phyloP scores from a whole-genome alignment of 2,797 vertebrate genomes.

The Acanthurus tractus region DNA sequence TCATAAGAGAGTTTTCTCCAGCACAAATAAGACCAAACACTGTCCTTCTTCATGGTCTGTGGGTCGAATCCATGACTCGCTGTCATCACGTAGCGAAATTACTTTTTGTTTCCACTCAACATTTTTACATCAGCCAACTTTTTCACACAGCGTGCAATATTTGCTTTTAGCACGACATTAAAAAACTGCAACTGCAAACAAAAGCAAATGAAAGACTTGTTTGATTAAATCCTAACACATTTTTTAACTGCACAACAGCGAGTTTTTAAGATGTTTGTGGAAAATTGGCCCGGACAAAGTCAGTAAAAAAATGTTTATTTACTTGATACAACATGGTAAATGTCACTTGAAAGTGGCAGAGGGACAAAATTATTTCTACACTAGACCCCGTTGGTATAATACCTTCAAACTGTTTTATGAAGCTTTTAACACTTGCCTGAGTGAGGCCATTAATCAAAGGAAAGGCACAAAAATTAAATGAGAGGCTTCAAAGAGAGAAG shows the following conservation, averaged over 20 bases:
- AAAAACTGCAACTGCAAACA: constrained; percentile 36
- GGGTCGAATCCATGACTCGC: constrained; percentile 3
- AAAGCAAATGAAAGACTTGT: constrained; percentile 15
- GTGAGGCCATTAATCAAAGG: constrained; percentile 52
- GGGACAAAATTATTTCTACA: constrained; percentile 45
- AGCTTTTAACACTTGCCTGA: constrained; percentile 54
- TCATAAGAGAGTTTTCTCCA: constrained; percentile 17
- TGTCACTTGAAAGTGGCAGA: constrained; percentile 33
- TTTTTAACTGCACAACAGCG: background rate
- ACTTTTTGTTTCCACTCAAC: constrained; percentile 37
- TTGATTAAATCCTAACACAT: constrained; percentile 1
- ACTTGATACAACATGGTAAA: constrained; percentile 39
- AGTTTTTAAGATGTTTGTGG: constrained; percentile 23
- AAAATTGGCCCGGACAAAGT: constrained; percentile 30
- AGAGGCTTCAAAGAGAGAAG: constrained; percentile 49
- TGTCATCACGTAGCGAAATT: constrained; percentile 9
- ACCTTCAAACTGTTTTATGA: constrained; percentile 48
- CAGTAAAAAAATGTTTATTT: constrained; percentile 37
- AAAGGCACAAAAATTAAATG: constrained; percentile 20
- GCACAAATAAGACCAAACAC: constrained; percentile 33
- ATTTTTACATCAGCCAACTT: constrained; percentile 13
- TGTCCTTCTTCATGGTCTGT: background rate
- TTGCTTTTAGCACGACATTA: constrained; percentile 25
- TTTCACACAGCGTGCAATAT: constrained; percentile 5
- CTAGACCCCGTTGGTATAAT: constrained; percentile 15